These are phyloP conservation scores for Apamea monoglypha DNA, from an alignment of 2,888 invertebrate genomes.

Conservation along the genomic window DNA sequence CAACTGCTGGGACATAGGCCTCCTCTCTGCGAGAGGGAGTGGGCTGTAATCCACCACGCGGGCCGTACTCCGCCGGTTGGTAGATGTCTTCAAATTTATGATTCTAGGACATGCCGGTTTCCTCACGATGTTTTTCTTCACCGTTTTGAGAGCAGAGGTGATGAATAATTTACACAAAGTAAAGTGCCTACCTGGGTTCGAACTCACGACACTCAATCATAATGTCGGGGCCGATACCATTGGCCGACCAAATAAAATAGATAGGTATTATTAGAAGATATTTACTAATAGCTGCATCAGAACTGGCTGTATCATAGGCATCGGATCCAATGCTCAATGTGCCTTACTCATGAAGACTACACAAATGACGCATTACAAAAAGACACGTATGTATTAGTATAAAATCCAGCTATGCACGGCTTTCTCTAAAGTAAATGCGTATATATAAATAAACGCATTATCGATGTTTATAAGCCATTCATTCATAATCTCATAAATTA, in stretches of 20 bases:
- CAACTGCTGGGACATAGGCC: no score
- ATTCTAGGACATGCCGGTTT: no score
- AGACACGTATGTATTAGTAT: slow-evolving; percentile 30
- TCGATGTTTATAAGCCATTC: background rate
- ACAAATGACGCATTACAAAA: background rate
- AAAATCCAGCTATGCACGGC: slow-evolving; percentile 12
- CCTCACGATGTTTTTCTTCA: no score
- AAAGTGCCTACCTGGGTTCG: background rate
- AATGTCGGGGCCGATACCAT: background rate
- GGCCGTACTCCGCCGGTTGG: no score
- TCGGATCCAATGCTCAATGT: background rate
- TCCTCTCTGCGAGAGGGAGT: no score
- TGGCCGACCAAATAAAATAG: background rate
- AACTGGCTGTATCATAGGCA: background rate
- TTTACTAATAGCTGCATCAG: no score
- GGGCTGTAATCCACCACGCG: no score
- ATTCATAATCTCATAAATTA: slow-evolving; percentile 8
- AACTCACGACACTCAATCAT: background rate
- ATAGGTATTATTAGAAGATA: background rate
- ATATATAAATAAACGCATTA: slow-evolving; percentile 38
- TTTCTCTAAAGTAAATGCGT: background rate
- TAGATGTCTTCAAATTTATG: no score
- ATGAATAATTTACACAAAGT: background rate
- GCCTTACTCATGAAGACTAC: background rate
- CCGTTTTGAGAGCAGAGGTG: background rate